Conservation (phyloP, 1,140 invertebrate genomes). For the Hestina assimilis region DNA sequence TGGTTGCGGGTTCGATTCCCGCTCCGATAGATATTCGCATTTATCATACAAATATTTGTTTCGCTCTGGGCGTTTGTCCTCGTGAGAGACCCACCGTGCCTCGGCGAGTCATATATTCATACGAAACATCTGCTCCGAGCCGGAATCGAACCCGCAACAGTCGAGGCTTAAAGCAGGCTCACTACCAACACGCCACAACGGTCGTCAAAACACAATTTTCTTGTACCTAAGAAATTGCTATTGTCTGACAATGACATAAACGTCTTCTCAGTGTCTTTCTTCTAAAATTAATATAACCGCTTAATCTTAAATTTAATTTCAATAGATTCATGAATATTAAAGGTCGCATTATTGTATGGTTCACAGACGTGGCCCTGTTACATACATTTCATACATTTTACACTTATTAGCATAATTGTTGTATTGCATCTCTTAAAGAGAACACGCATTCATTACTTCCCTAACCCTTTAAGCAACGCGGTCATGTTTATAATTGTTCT, state of each 20-base stretch:
- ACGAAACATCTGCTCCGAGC: too few species aligned
- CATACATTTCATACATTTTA: constrained; percentile 59
- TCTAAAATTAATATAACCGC: constrained; percentile 32
- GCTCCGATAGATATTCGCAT: too few species aligned
- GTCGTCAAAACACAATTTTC: too few species aligned
- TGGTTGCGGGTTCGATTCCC: too few species aligned
- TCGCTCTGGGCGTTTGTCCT: too few species aligned
- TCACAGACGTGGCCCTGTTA: constrained; percentile 37
- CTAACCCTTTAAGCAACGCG: neutral
- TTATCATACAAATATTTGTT: too few species aligned
- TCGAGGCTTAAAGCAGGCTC: too few species aligned
- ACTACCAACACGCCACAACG: too few species aligned
- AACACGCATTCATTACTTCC: constrained; percentile 8
- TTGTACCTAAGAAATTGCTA: too few species aligned
- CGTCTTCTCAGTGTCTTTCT: neutral
- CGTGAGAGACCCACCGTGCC: too few species aligned
- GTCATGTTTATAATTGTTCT: neutral
- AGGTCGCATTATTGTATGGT: constrained; percentile 34
- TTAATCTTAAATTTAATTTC: constrained; percentile 36
- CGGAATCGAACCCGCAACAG: too few species aligned
- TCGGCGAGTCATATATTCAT: too few species aligned
- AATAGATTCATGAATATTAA: constrained; percentile 50
- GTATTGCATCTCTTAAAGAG: constrained; percentile 34
- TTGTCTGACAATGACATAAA: neutral
- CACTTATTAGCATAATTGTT: constrained; percentile 51